Conservation (phyloP, 2,797 vertebrate genomes). For the Rhabdomys pumilio region DNA sequence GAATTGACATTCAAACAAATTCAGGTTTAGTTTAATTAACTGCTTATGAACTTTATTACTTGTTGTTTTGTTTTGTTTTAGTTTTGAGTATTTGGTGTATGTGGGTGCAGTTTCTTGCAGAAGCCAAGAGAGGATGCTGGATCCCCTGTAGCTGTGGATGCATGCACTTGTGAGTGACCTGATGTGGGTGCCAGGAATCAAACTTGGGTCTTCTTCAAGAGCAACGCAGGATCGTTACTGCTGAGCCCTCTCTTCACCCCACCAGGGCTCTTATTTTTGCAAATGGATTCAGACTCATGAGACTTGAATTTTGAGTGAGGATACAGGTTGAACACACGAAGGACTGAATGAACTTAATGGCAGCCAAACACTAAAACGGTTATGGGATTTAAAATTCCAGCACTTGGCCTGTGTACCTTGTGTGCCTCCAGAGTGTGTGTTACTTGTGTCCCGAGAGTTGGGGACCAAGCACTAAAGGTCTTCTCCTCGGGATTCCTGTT, state of each 20-base stretch:
- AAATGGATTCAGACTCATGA: background rate
- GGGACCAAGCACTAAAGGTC: background rate
- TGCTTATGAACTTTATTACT: background rate
- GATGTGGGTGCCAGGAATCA: too few relatives aligned
- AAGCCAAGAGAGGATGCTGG: background rate
- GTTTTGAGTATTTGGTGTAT: background rate
- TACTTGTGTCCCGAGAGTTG: background rate
- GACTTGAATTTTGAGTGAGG: background rate
- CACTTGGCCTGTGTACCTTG: background rate
- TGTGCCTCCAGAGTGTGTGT: background rate
- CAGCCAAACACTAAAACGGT: background rate
- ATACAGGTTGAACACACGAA: background rate
- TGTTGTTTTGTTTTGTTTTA: background rate
- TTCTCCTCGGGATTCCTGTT: background rate
- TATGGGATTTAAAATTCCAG: constrained; percentile 8
- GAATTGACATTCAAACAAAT: constrained; percentile 1
- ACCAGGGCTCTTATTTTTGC: background rate
- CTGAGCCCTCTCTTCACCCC: background rate
- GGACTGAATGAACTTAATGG: background rate
- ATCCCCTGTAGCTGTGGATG: background rate
- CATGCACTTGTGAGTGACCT: background rate
- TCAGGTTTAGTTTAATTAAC: constrained; percentile 28
- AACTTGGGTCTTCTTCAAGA: background rate
- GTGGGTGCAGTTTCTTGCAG: background rate
- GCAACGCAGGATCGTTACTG: background rate